These are phyloP conservation scores for Ptychoptera albimana DNA, from an alignment of 2,888 invertebrate genomes.

Conservation along the genomic window DNA sequence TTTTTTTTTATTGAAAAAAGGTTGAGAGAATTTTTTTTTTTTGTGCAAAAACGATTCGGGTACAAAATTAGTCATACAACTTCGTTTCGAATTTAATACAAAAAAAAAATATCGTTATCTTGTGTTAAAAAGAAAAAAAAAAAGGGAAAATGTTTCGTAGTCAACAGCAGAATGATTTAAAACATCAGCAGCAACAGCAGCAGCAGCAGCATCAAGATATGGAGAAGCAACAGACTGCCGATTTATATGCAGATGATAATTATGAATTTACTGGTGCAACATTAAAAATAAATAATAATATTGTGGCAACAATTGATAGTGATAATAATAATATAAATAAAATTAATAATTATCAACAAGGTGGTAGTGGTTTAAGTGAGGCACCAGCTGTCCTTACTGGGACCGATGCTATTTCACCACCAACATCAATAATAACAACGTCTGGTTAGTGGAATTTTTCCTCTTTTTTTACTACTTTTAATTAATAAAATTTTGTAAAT, in stretches of 20 bases:
- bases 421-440: constrained; percentile 22
- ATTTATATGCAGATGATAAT: constrained; percentile 24
- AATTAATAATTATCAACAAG: not conserved
- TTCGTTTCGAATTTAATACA: not conserved
- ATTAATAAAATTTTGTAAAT: no score
- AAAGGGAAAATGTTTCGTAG: not conserved
- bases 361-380: not conserved
- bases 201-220: no score
- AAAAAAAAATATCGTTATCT: not conserved
- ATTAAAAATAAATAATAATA: constrained; percentile 9
- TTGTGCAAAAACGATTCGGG: not conserved
- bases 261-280: constrained; percentile 29
- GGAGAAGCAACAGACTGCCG: not conserved
- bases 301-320: not conserved
- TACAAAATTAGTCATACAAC: not conserved
- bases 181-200: not conserved
- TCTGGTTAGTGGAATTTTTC: constrained; percentile 15
- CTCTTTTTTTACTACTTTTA: not conserved
- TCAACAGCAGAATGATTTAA: constrained; percentile 1
- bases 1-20: not conserved
- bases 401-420: constrained; percentile 22
- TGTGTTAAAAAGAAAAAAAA: not conserved
- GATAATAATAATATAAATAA: not conserved
- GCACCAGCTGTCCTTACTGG: constrained; percentile 13
- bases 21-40: not conserved